phyloP scores from a whole-genome alignment of 2,797 vertebrate species.

The Sparus aurata region DNA sequence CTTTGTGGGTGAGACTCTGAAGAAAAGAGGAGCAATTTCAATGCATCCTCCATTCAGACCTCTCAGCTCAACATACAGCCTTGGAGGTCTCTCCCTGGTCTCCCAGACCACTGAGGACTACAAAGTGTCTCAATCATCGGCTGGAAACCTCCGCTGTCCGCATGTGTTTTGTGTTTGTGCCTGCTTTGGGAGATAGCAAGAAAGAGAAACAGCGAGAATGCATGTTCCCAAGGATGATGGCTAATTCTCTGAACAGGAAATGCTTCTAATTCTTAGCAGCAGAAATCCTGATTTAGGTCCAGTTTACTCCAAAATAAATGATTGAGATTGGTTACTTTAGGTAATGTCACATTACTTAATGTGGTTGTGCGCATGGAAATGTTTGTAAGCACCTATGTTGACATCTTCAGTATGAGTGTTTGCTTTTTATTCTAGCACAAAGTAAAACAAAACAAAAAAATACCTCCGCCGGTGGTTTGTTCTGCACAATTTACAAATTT shows the following conservation, averaged over 20 bases:
- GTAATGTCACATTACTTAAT: background rate
- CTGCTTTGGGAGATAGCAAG: conserved; percentile 19
- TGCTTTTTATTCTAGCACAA: conserved; percentile 16
- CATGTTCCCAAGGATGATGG: conserved; percentile 26
- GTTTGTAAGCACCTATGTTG: background rate
- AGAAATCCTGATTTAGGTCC: conserved; percentile 30
- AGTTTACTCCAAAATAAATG: conserved; percentile 9
- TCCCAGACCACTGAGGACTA: conserved; percentile 44
- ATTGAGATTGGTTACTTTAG: background rate
- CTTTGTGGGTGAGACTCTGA: conserved; percentile 68
- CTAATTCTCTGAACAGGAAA: conserved; percentile 35
- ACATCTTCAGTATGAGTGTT: background rate
- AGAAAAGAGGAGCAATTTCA: conserved; percentile 71
- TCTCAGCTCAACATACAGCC: conserved; percentile 53
- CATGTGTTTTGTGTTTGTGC: conserved; percentile 51
- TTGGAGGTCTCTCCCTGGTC: conserved; percentile 61
- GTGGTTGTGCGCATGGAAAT: background rate
- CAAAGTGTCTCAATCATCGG: conserved; percentile 50
- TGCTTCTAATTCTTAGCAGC: conserved; percentile 13
- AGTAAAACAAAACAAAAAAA: conserved; percentile 8
- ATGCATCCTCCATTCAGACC: conserved; percentile 74
- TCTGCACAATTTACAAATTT: conserved; percentile 31
- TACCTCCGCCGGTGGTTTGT: conserved; percentile 18
- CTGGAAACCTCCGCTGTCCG: conserved; percentile 33
- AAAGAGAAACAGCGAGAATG: conserved; percentile 20